A percentile compares a stretch with the other conserved stretches of the same genome.
These are phyloP conservation scores for Neomonachus schauinslandi DNA, from an alignment of 2,113 vertebrate species.

Conservation along the genomic window DNA sequence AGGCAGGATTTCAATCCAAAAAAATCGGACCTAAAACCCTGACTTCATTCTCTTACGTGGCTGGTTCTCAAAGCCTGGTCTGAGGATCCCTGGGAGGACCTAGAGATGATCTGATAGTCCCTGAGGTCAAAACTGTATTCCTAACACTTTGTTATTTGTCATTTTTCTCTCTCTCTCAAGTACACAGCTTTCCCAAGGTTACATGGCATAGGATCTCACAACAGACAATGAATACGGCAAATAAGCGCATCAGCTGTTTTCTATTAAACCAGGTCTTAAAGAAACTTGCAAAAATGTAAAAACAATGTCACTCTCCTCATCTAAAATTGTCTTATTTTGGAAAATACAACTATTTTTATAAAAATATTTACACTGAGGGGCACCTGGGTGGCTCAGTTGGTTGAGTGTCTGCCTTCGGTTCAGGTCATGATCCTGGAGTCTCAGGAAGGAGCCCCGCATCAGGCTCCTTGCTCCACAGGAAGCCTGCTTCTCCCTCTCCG, in stretches of 20 bases:
- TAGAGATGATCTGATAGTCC: neutral
- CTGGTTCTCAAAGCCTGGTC: neutral
- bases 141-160: neutral
- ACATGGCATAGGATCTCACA: neutral
- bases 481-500: neutral
- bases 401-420: neutral
- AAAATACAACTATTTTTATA: neutral
- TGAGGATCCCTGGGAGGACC: neutral
- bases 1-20: neutral
- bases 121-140: neutral
- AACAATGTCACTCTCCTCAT: neutral
- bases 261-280: neutral
- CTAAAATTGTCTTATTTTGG: neutral
- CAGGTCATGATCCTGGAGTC: neutral
- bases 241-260: neutral
- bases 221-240: neutral
- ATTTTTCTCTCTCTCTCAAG: neutral
- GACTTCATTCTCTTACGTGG: neutral
- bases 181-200: neutral
- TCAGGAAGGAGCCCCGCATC: neutral
- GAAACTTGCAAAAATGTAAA: neutral
- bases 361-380: neutral
- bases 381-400: neutral
- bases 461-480: too few species aligned
- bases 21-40: neutral